Evolutionary conservation across 2,113 vertebrate species (phyloP).

Genomic region (Heterocephalus glaber): DNA sequence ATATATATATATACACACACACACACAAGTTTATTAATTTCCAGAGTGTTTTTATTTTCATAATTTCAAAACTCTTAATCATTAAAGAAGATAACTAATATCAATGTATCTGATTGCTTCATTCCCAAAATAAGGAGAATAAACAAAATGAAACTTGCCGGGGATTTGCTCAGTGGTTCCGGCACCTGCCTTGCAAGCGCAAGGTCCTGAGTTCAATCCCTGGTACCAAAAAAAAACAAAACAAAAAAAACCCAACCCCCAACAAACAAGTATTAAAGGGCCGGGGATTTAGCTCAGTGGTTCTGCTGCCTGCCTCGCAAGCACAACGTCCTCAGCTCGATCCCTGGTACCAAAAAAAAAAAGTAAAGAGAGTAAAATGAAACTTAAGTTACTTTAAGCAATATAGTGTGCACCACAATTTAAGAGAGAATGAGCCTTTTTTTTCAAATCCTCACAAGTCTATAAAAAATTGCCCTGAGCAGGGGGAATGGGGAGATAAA

Average conservation of each 20-base stretch:
- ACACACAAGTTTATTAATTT: neutral
- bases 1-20: no score
- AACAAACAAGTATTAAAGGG: no score
- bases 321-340: no score
- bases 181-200: no score
- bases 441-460: neutral
- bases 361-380: no score
- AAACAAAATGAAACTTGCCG: neutral
- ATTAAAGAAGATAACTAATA: neutral
- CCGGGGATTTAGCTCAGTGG: no score
- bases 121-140: conserved; percentile 4
- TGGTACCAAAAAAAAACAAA: no score
- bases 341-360: no score
- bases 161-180: no score
- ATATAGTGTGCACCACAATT: neutral
- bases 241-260: no score
- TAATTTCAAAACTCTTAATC: conserved; percentile 51
- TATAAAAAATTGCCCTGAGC: neutral
- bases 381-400: conserved; percentile 4
- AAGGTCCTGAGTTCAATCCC: no score
- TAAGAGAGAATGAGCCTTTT: neutral
- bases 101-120: neutral
- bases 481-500: neutral
- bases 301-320: no score
- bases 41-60: neutral